Percentiles rank a stretch among this genome's conserved stretches.
Evolutionary conservation across 2,888 invertebrate species (phyloP).

Genomic region (Rhagium mordax): DNA sequence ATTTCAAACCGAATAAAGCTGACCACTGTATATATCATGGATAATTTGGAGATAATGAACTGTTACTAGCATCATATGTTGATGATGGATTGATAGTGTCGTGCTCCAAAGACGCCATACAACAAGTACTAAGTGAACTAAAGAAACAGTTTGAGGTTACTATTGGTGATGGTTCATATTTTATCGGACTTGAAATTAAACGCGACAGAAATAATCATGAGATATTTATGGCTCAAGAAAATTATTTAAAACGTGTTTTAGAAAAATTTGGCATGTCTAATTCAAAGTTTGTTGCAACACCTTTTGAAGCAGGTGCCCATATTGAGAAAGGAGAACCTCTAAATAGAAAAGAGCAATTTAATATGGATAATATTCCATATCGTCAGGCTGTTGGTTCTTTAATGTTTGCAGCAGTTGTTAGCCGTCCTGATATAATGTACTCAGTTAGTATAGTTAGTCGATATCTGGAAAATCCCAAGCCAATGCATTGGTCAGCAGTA

Average conservation of each 20-base stretch:
- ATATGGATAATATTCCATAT: conserved; percentile 27
- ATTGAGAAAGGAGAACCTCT: not conserved
- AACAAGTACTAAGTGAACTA: not conserved
- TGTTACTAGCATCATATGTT: not conserved
- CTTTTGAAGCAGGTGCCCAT: not conserved
- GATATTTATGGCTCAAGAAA: conserved; percentile 33
- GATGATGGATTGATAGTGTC: not conserved
- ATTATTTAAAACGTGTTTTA: conserved; percentile 26
- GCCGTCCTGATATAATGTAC: conserved; percentile 36
- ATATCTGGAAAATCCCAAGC: no score
- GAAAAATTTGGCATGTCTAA: conserved; percentile 29
- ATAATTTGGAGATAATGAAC: not conserved
- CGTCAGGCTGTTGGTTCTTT: no score
- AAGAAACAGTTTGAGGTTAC: not conserved
- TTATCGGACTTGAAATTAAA: not conserved
- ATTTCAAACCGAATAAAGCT: not conserved
- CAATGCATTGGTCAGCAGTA: conserved; percentile 44
- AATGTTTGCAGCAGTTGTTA: no score
- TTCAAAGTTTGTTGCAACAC: conserved; percentile 25
- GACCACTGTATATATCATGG: not conserved
- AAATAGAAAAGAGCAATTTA: not conserved
- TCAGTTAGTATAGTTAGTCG: conserved; percentile 34
- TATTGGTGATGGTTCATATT: not conserved
- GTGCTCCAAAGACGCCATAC: not conserved
- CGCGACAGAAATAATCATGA: not conserved